Evolutionary conservation across 2,888 invertebrate species (phyloP).

Genomic region (Carterocephalus palaemon): DNA sequence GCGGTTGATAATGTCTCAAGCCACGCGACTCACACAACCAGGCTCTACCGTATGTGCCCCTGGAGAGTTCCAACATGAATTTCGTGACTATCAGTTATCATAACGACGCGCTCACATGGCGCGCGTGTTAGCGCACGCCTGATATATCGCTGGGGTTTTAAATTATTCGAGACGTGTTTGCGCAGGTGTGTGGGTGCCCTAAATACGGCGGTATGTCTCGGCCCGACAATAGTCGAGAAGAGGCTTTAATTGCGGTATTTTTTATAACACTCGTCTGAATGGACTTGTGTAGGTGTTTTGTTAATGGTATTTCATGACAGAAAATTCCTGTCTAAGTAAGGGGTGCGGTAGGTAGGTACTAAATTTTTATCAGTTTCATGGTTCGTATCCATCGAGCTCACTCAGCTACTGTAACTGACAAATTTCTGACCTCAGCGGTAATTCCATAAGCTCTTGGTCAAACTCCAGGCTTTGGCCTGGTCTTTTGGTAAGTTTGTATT

Average conservation of each 20-base stretch:
- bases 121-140: slow-evolving; percentile 30
- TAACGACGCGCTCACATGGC: slow-evolving; percentile 16
- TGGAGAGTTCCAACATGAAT: slow-evolving; percentile 5
- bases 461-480: too few relatives aligned
- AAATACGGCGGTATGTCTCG: slow-evolving; percentile 46
- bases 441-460: too few relatives aligned
- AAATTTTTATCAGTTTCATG: too few relatives aligned
- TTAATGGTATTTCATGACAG: too few relatives aligned
- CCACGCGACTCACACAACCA: too few relatives aligned
- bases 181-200: slow-evolving; percentile 56
- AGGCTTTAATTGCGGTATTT: slow-evolving; percentile 28
- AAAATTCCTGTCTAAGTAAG: too few relatives aligned
- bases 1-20: neutral
- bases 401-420: too few relatives aligned
- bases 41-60: too few relatives aligned
- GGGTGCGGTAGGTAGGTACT: too few relatives aligned
- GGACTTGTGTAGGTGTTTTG: neutral
- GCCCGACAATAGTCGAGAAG: slow-evolving; percentile 28
- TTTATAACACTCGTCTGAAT: slow-evolving; percentile 4
- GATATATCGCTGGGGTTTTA: slow-evolving; percentile 38
- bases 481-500: too few relatives aligned
- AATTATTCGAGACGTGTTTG: slow-evolving; percentile 58
- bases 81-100: slow-evolving; percentile 11
- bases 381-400: too few relatives aligned
- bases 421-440: too few relatives aligned